Conservation (phyloP, 2,888 invertebrate genomes). For the Harmothoe impar region DNA sequence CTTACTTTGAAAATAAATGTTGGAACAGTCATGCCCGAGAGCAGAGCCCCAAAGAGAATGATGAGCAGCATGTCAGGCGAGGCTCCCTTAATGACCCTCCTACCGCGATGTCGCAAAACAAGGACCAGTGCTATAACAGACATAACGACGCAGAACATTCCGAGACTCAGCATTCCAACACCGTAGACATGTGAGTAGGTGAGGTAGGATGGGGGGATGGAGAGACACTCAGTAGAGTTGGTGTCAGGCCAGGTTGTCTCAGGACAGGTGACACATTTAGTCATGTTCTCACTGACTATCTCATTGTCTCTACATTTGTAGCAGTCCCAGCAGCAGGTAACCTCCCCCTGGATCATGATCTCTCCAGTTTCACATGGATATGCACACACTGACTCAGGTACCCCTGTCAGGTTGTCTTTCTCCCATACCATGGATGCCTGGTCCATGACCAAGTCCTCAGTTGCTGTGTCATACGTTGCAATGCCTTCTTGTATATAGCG, state of each 20-base stretch:
- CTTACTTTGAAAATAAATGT: slow-evolving; percentile 22
- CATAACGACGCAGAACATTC: not conserved
- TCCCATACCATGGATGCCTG: not conserved
- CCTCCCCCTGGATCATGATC: slow-evolving; percentile 34
- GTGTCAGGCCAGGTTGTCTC: not conserved
- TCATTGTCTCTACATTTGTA: slow-evolving; percentile 23
- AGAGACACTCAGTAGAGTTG: not conserved
- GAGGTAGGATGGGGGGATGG: slow-evolving; percentile 29
- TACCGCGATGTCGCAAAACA: not conserved
- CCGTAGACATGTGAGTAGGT: not conserved
- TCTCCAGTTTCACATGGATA: slow-evolving; percentile 44
- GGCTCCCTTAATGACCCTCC: slow-evolving; percentile 39
- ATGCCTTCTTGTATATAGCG: not conserved
- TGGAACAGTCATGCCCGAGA: not conserved
- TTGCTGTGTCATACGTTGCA: not conserved
- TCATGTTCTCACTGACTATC: slow-evolving; percentile 1
- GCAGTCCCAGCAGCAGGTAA: slow-evolving; percentile 47
- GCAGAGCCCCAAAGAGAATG: not conserved
- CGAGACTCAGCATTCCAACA: not conserved
- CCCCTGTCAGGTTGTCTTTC: not conserved
- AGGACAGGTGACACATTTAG: not conserved
- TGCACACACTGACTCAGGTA: slow-evolving; percentile 33
- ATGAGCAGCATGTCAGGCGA: not conserved
- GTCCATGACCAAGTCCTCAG: not conserved
- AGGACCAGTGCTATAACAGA: not conserved